Conservation (phyloP, 1,140 invertebrate species). For the Pantala flavescens region DNA sequence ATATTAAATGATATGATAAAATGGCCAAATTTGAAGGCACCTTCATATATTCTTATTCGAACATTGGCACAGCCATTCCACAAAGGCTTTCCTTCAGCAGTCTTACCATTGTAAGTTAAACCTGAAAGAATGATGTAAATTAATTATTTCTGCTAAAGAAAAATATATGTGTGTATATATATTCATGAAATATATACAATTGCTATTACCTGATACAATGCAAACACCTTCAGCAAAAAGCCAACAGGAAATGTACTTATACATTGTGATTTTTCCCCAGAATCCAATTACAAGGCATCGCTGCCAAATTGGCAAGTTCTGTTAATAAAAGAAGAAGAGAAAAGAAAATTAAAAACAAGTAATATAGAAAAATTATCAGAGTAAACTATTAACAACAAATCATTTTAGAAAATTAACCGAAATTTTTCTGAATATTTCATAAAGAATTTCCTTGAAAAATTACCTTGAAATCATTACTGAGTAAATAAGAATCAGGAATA, state of each 20-base stretch:
- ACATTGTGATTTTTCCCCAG: conserved; percentile 73
- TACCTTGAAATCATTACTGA: conserved; percentile 51
- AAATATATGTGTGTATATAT: conserved; percentile 19
- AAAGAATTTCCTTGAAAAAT: conserved; percentile 19
- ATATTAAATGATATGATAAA: conserved; percentile 84
- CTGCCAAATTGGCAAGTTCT: conserved; percentile 48
- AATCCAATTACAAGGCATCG: conserved; percentile 58
- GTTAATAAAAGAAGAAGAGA: conserved; percentile 16
- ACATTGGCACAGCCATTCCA: conserved; percentile 87
- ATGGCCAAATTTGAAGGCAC: conserved; percentile 65
- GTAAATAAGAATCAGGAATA: conserved; percentile 59
- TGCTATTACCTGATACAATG: conserved; percentile 43
- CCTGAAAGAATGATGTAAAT: conserved; percentile 39
- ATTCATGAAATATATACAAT: conserved; percentile 11
- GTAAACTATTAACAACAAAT: too few species aligned
- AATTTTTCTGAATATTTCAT: too few species aligned
- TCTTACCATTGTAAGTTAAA: conserved; percentile 67
- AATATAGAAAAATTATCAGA: too few species aligned
- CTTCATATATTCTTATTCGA: conserved; percentile 62
- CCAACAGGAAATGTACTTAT: conserved; percentile 90
- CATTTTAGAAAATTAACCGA: too few species aligned
- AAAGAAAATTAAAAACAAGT: neutral
- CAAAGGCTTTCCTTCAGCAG: conserved; percentile 37
- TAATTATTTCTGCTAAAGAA: too few species aligned
- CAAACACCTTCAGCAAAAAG: conserved; percentile 72